phyloP scores from a whole-genome alignment of 2,797 vertebrate species.

The Malurus leucopterus region DNA sequence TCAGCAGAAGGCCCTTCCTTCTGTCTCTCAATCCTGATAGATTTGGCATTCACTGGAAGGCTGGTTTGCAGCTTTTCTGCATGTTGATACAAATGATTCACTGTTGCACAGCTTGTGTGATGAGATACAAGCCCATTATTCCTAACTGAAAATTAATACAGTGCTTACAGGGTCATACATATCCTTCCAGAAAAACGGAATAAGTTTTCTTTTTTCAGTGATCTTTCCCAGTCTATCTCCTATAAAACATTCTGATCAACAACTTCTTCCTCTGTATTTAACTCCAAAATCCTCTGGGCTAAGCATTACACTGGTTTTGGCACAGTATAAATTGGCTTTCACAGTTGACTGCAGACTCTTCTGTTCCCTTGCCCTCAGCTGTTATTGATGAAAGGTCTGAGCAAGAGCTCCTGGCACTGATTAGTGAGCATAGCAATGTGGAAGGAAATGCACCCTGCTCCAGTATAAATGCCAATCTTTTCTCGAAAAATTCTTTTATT shows the following conservation, averaged over 20 bases:
- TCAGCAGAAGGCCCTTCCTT: neutral
- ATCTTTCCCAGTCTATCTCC: neutral
- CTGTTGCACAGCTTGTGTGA: neutral
- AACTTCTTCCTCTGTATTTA: conserved; percentile 42
- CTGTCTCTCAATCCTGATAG: neutral
- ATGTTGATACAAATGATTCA: neutral
- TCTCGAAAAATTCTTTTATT: neutral
- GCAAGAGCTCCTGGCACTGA: neutral
- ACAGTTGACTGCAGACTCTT: conserved; percentile 8
- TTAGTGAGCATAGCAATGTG: neutral
- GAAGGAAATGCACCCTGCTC: neutral
- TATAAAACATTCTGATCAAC: conserved; percentile 13
- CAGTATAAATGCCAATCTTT: neutral
- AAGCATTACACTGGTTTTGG: conserved; percentile 44
- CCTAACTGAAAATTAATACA: neutral
- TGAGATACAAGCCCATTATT: neutral
- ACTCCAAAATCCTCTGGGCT: conserved; percentile 17
- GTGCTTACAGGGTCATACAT: neutral
- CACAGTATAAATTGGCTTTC: conserved; percentile 53
- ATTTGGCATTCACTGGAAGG: neutral
- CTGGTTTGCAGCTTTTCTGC: neutral
- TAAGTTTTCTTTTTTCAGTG: neutral
- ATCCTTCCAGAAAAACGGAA: neutral
- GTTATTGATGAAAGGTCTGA: conserved; percentile 17
- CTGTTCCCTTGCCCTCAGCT: conserved; percentile 24